phyloP scores from a whole-genome alignment of 2,113 vertebrate genomes.

The Cervus canadensis region DNA sequence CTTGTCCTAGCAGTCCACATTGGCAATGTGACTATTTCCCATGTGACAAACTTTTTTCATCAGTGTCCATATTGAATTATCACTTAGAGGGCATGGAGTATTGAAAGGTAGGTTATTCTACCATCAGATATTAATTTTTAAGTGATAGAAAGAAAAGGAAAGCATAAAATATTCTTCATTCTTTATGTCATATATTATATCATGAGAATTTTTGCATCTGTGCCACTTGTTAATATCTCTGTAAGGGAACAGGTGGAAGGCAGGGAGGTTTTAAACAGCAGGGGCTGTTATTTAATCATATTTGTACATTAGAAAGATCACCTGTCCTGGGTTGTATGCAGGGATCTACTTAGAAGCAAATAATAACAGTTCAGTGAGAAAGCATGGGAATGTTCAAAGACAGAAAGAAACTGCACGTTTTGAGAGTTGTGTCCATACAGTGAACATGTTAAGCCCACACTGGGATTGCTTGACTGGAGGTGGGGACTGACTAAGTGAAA shows the following conservation, averaged over 20 bases:
- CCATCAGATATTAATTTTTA: background rate
- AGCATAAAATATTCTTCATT: background rate
- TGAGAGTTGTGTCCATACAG: background rate
- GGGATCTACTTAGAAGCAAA: conserved; percentile 25
- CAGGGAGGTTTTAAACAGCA: conserved; percentile 28
- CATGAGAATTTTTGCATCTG: background rate
- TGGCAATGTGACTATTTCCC: background rate
- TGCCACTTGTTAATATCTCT: background rate
- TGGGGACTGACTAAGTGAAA: background rate
- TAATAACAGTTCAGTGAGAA: background rate
- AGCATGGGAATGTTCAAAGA: background rate
- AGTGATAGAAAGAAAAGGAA: conserved; percentile 7
- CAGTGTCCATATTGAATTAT: background rate
- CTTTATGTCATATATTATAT: background rate
- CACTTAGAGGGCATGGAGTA: background rate
- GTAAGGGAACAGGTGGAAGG: background rate
- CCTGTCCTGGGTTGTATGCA: background rate
- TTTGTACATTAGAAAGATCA: conserved; percentile 14
- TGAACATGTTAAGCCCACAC: background rate
- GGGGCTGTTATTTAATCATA: conserved; percentile 12
- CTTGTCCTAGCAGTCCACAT: background rate
- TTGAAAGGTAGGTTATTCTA: background rate
- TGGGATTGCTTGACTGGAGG: too few species aligned
- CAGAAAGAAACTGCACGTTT: background rate
- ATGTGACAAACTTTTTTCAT: background rate